phyloP scores from a whole-genome alignment of 2,797 vertebrate genomes.

The Hylomyscus alleni region DNA sequence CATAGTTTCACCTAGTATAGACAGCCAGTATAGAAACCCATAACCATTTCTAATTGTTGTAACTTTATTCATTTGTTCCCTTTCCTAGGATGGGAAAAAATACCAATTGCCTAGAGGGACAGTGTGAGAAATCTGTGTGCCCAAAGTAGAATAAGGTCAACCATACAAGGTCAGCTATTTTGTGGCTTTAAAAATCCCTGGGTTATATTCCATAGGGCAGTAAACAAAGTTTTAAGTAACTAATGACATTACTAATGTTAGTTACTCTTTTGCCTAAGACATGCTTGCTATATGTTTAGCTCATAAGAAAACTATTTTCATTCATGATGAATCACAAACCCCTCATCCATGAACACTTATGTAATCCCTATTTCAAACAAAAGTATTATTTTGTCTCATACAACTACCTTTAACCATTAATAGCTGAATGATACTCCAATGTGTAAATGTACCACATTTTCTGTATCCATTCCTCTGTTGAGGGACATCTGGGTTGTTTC shows the following conservation, averaged over 20 bases:
- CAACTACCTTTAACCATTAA: too few relatives aligned
- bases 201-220: too few relatives aligned
- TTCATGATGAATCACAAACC: background rate
- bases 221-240: background rate
- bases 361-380: background rate
- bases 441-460: too few relatives aligned
- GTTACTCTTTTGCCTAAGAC: background rate
- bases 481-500: too few relatives aligned
- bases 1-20: background rate
- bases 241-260: background rate
- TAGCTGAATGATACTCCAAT: too few relatives aligned
- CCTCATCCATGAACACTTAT: background rate
- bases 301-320: background rate
- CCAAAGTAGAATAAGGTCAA: background rate
- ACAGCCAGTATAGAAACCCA: background rate
- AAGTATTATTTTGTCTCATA: too few relatives aligned
- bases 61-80: background rate
- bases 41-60: background rate
- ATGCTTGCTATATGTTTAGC: background rate
- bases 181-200: background rate
- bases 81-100: background rate
- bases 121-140: background rate
- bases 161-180: rapidly evolving
- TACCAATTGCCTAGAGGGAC: too few relatives aligned
- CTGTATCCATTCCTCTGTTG: too few relatives aligned